These are phyloP conservation scores for Drosophila ironensis DNA, from an alignment of 1,140 invertebrate species.

Conservation along the genomic window DNA sequence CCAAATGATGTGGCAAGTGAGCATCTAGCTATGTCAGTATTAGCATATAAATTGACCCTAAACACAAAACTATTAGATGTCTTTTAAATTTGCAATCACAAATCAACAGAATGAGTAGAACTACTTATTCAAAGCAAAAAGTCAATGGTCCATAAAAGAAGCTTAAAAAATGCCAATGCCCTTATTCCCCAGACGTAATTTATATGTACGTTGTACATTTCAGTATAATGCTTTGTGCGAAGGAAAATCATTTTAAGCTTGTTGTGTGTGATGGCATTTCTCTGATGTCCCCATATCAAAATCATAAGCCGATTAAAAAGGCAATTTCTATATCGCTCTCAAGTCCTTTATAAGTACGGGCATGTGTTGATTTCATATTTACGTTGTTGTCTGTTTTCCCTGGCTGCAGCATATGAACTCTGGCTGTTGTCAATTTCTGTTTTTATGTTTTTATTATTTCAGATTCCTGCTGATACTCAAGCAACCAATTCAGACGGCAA, in stretches of 20 bases:
- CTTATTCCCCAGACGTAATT: not conserved
- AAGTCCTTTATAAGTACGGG: slow-evolving; percentile 4
- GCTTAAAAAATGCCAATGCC: slow-evolving; percentile 5
- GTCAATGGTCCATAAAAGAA: slow-evolving; percentile 1
- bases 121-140: not conserved
- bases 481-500: not conserved
- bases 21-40: no score
- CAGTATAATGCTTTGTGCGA: slow-evolving; percentile 31
- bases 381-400: slow-evolving; percentile 14
- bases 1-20: slow-evolving; percentile 4
- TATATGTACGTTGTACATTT: slow-evolving; percentile 4
- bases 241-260: slow-evolving; percentile 45
- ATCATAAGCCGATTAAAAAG: slow-evolving; percentile 52
- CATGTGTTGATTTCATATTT: slow-evolving; percentile 15
- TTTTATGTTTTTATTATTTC: no score
- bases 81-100: not conserved
- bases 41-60: no score
- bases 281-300: slow-evolving; percentile 38
- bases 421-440: slow-evolving; percentile 55
- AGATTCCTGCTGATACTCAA: slow-evolving; percentile 39
- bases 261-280: slow-evolving; percentile 31
- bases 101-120: not conserved
- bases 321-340: slow-evolving; percentile 45
- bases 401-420: slow-evolving; percentile 42
- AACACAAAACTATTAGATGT: no score